Evolutionary conservation across 2,888 invertebrate species (phyloP).

Genomic region (Drosophila flavopinicola): DNA sequence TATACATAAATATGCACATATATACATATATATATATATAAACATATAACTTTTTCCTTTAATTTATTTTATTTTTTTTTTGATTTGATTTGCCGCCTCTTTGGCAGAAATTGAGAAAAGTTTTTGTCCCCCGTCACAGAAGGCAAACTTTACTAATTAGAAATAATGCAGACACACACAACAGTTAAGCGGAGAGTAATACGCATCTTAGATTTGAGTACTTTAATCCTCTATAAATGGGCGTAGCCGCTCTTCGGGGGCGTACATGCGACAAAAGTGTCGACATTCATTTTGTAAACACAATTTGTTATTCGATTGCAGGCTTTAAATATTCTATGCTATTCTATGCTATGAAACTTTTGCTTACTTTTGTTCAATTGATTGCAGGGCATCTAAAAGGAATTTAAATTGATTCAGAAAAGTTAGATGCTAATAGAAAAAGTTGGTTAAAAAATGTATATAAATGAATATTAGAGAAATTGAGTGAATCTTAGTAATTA

Average conservation of each 20-base stretch:
- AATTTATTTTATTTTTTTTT: constrained; percentile 43
- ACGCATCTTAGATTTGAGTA: constrained; percentile 37
- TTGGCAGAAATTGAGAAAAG: constrained; percentile 51
- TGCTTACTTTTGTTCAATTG: too few relatives aligned
- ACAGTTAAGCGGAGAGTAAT: constrained; percentile 33
- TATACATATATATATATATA: not conserved
- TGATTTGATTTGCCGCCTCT: constrained; percentile 69
- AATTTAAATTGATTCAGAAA: too few relatives aligned
- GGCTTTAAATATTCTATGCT: too few relatives aligned
- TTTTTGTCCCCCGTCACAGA: constrained; percentile 24
- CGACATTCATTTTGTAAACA: not conserved
- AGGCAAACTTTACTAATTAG: constrained; percentile 75
- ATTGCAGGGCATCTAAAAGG: too few relatives aligned
- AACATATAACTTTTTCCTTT: constrained; percentile 9
- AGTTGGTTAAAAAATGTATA: too few relatives aligned
- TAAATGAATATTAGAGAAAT: too few relatives aligned
- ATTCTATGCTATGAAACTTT: too few relatives aligned
- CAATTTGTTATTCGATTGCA: not conserved
- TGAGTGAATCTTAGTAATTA: too few relatives aligned
- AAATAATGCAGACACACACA: constrained; percentile 68
- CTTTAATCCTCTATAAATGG: constrained; percentile 30
- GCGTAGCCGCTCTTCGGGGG: not conserved
- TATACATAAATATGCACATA: not conserved
- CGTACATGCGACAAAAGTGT: not conserved
- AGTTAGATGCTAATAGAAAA: too few relatives aligned